phyloP scores from a whole-genome alignment of 2,888 invertebrate species.

The Plebejus melissa region DNA sequence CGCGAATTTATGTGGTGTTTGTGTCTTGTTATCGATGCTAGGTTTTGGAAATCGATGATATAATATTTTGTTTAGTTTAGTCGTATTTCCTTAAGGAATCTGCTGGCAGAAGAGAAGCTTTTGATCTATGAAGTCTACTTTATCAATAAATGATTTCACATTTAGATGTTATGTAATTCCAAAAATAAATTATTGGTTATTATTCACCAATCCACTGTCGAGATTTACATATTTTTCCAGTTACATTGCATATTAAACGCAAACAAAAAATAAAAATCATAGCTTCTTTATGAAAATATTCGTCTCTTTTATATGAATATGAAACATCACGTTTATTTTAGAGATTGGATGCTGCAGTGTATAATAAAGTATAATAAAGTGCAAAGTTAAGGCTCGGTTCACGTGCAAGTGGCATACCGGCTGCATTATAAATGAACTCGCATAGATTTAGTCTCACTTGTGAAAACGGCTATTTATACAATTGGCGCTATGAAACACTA shows the following conservation, averaged over 20 bases:
- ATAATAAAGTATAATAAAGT: conserved; percentile 37
- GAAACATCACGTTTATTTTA: conserved; percentile 28
- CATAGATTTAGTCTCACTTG: conserved; percentile 21
- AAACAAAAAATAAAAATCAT: conserved; percentile 16
- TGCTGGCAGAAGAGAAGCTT: background rate
- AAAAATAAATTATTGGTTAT: background rate
- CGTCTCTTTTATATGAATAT: conserved; percentile 25
- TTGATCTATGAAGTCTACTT: no score
- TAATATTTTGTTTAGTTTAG: no score
- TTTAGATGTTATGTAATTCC: no score
- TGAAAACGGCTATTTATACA: conserved; percentile 28
- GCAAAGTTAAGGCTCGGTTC: conserved; percentile 36
- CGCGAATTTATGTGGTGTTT: background rate
- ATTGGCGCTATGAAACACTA: background rate
- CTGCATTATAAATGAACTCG: conserved; percentile 36
- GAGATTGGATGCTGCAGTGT: conserved; percentile 28
- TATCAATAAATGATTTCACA: no score
- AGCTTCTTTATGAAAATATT: conserved; percentile 22
- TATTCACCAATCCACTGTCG: background rate
- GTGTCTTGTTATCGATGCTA: background rate
- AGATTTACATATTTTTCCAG: background rate
- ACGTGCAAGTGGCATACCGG: conserved; percentile 37
- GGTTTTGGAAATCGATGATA: background rate
- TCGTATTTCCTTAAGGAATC: no score
- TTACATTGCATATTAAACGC: background rate